Evolutionary conservation across 1,140 invertebrate species (phyloP).

Genomic region (Melitaea cinxia): DNA sequence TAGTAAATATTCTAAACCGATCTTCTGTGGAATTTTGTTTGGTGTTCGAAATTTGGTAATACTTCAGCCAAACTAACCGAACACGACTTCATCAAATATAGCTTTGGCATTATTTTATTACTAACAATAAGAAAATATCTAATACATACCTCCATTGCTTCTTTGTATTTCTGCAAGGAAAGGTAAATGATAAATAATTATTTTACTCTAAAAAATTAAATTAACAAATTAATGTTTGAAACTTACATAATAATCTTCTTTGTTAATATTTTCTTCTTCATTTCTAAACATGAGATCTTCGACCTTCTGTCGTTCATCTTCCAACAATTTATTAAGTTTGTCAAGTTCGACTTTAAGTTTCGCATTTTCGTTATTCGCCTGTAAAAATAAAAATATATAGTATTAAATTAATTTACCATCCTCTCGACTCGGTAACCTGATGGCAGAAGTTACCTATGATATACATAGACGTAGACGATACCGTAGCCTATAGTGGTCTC

Average conservation of each 20-base stretch:
- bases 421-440: too few species aligned
- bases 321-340: slow-evolving; percentile 86
- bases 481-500: too few species aligned
- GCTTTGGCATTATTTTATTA: too few species aligned
- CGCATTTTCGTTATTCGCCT: slow-evolving; percentile 77
- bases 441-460: too few species aligned
- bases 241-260: slow-evolving; percentile 78
- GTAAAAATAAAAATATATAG: slow-evolving; percentile 29
- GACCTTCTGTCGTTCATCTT: slow-evolving; percentile 93
- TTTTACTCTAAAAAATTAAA: slow-evolving; percentile 1
- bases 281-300: slow-evolving; percentile 96
- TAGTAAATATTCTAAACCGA: too few species aligned
- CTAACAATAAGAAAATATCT: neutral
- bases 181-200: slow-evolving; percentile 37
- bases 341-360: slow-evolving; percentile 86
- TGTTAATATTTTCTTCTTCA: slow-evolving; percentile 90
- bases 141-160: slow-evolving; percentile 86
- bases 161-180: slow-evolving; percentile 78
- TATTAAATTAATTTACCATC: too few species aligned
- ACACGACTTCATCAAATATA: too few species aligned
- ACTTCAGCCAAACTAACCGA: too few species aligned
- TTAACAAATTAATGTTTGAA: slow-evolving; percentile 1
- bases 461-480: too few species aligned
- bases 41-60: too few species aligned
- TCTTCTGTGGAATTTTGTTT: too few species aligned